phyloP scores from a whole-genome alignment of 2,888 invertebrate species.

The Steromphala cineraria region DNA sequence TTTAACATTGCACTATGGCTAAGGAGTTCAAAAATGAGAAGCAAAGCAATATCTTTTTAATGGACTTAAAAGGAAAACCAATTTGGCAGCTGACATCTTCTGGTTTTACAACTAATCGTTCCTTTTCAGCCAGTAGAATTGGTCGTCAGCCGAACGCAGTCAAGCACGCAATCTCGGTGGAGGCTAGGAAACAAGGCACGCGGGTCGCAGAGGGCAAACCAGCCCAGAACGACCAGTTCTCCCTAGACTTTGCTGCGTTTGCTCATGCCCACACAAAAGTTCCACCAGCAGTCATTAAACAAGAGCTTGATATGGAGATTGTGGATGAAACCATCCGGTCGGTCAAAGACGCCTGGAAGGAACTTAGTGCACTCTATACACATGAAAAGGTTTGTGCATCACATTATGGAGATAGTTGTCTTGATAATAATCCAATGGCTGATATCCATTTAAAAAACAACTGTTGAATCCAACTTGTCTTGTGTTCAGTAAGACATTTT shows the following conservation, averaged over 20 bases:
- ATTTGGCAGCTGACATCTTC: too few relatives aligned
- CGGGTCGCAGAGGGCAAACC: background rate
- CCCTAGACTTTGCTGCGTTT: background rate
- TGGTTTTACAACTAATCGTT: too few relatives aligned
- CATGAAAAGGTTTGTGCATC: background rate
- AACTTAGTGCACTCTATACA: background rate
- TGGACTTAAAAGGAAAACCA: too few relatives aligned
- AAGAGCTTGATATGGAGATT: background rate
- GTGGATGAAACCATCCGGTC: background rate
- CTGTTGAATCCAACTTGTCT: too few relatives aligned
- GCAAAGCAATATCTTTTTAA: too few relatives aligned
- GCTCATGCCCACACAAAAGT: background rate
- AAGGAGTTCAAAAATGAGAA: too few relatives aligned
- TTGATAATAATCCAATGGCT: too few relatives aligned
- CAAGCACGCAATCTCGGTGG: constrained; percentile 71
- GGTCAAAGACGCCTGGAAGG: background rate
- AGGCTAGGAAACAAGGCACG: constrained; percentile 38
- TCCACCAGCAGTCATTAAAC: background rate
- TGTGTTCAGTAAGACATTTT: too few relatives aligned
- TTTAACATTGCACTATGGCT: too few relatives aligned
- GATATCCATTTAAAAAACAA: too few relatives aligned
- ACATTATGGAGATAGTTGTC: too few relatives aligned
- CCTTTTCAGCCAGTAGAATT: constrained; percentile 67
- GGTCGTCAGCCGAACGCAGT: constrained; percentile 74
- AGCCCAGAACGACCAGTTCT: background rate